Conservation (phyloP, 2,888 invertebrate species). For the Deilephila porcellus region DNA sequence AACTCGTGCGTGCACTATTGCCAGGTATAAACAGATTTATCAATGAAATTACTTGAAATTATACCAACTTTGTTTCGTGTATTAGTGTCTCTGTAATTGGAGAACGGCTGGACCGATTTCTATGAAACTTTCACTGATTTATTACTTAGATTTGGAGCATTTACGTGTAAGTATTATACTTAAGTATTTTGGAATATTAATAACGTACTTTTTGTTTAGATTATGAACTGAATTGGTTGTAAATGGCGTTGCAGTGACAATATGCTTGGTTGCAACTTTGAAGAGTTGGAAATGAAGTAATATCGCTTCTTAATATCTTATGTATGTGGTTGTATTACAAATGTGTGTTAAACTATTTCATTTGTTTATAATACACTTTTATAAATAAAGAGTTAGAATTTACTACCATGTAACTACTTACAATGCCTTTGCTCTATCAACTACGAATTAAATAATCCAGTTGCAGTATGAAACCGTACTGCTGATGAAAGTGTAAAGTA, state of each 20-base stretch:
- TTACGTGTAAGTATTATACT: not conserved
- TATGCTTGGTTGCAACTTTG: not conserved
- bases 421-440: not conserved
- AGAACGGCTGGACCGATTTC: slow-evolving; percentile 4
- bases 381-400: not conserved
- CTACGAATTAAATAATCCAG: not conserved
- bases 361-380: too few relatives aligned
- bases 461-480: not conserved
- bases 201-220: too few relatives aligned
- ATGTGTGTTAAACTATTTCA: too few relatives aligned
- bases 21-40: not conserved
- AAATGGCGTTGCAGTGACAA: not conserved
- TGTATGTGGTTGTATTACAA: too few relatives aligned
- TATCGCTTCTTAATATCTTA: not conserved
- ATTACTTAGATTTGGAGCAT: slow-evolving; percentile 3
- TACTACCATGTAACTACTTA: not conserved
- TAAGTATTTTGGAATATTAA: not conserved
- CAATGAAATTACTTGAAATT: not conserved
- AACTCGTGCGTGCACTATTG: too few relatives aligned
- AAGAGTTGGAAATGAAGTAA: not conserved
- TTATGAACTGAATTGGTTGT: too few relatives aligned
- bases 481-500: not conserved
- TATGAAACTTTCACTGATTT: slow-evolving; percentile 10
- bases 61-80: not conserved
- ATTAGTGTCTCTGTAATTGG: not conserved